Conservation (phyloP, 2,888 invertebrate genomes). For the Atherix ibis region DNA sequence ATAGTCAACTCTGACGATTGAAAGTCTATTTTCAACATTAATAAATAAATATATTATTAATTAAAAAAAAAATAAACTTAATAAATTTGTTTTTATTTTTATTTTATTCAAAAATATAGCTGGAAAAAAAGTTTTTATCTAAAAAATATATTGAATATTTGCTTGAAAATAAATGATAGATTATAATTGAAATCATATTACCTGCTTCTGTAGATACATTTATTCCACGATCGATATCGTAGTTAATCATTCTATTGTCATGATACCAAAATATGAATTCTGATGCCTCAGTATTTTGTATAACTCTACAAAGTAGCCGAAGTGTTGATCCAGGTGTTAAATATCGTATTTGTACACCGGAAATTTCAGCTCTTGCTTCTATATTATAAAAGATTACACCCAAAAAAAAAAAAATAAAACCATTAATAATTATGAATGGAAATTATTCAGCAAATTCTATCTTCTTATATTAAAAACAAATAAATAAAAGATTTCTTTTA, state of each 20-base stretch:
- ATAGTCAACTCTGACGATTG: slow-evolving; percentile 33
- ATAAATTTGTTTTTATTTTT: no score
- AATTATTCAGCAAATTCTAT: no score
- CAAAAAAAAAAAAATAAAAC: slow-evolving; percentile 1
- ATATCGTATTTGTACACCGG: slow-evolving; percentile 72
- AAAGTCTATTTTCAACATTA: slow-evolving; percentile 24
- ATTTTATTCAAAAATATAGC: no score
- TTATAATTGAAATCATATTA: no score
- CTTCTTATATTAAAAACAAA: no score
- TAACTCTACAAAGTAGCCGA: slow-evolving; percentile 63
- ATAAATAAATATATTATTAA: slow-evolving; percentile 5
- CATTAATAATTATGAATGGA: no score
- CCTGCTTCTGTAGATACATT: slow-evolving; percentile 70
- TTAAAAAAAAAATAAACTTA: slow-evolving; percentile 7
- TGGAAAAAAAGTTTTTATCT: no score
- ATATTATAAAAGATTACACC: slow-evolving; percentile 14
- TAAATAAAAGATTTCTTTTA: no score
- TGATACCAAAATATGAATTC: slow-evolving; percentile 78
- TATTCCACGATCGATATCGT: slow-evolving; percentile 70
- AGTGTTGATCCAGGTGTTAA: slow-evolving; percentile 74
- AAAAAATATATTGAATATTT: no score
- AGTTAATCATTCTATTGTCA: slow-evolving; percentile 85
- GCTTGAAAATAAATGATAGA: no score
- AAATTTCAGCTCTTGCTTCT: slow-evolving; percentile 78
- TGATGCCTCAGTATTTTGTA: slow-evolving; percentile 71